Conservation (phyloP, 2,888 invertebrate species). For the Microplitis manilae region DNA sequence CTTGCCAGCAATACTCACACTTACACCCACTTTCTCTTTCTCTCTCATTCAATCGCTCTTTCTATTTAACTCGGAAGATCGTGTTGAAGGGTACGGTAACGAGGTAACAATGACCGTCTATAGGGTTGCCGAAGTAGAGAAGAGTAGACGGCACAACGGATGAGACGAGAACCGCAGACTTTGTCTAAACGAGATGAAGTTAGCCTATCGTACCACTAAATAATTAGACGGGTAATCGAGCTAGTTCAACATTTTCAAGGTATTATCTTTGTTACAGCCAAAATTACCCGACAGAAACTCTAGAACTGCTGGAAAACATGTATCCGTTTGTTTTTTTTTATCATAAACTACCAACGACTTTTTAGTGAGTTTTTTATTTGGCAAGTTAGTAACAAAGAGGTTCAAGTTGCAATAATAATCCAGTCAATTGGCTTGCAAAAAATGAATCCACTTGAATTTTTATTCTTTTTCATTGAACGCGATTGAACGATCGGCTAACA, state of each 20-base stretch:
- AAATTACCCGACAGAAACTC: background rate
- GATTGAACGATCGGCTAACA: slow-evolving; percentile 11
- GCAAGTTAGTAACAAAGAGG: background rate
- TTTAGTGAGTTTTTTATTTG: background rate
- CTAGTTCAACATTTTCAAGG: slow-evolving; percentile 13
- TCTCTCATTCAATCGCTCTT: slow-evolving; percentile 22
- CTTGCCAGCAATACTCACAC: slow-evolving; percentile 8
- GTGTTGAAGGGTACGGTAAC: slow-evolving; percentile 65
- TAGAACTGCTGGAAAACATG: too few relatives aligned
- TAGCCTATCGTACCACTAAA: slow-evolving; percentile 61
- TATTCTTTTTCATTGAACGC: background rate
- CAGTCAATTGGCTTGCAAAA: background rate
- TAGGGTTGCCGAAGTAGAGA: slow-evolving; percentile 52
- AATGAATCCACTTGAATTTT: background rate
- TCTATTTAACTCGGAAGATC: slow-evolving; percentile 18
- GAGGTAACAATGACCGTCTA: slow-evolving; percentile 68
- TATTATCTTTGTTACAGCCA: background rate
- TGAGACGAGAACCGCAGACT: slow-evolving; percentile 59
- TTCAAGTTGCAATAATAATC: background rate
- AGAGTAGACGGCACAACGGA: slow-evolving; percentile 52
- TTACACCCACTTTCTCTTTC: slow-evolving; percentile 31
- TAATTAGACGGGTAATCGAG: slow-evolving; percentile 70
- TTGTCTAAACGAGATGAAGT: slow-evolving; percentile 61
- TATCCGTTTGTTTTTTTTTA: too few relatives aligned
- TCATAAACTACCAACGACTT: background rate